Evolutionary conservation across 2,888 invertebrate genomes (phyloP).

Genomic region (Ptychoptera albimana): DNA sequence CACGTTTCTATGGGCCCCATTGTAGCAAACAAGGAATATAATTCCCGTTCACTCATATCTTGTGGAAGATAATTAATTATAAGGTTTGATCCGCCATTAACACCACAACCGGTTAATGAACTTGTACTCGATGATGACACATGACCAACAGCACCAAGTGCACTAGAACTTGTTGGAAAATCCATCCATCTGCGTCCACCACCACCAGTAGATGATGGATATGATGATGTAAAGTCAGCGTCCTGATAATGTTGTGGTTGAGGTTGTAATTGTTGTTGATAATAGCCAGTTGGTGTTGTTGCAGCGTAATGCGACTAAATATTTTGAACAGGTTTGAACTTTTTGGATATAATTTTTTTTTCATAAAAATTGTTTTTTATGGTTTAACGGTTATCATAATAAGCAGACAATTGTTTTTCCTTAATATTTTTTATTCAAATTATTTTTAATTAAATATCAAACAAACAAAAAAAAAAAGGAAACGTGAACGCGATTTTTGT

Average conservation of each 20-base stretch:
- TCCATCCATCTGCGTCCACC: constrained; percentile 25
- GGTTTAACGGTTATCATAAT: too few species aligned
- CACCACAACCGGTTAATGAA: constrained; percentile 19
- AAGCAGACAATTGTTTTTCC: too few species aligned
- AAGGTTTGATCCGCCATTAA: constrained; percentile 52
- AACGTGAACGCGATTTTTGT: too few species aligned
- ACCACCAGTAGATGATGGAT: constrained; percentile 20
- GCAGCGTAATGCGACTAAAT: constrained; percentile 33
- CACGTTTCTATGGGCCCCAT: constrained; percentile 82
- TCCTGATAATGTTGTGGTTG: constrained; percentile 26
- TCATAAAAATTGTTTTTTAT: neutral
- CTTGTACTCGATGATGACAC: constrained; percentile 23
- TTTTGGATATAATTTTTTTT: constrained; percentile 5
- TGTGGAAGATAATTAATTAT: constrained; percentile 94
- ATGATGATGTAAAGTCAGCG: constrained; percentile 30
- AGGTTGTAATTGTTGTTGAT: neutral
- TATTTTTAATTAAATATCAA: too few species aligned
- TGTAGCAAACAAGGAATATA: constrained; percentile 74
- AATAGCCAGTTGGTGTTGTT: neutral
- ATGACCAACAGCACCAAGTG: constrained; percentile 21
- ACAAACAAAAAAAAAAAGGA: too few species aligned
- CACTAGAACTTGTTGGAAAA: constrained; percentile 22
- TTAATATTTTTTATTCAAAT: too few species aligned
- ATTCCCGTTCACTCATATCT: constrained; percentile 79
- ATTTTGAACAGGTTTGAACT: constrained; percentile 19